These are phyloP conservation scores for Metopolophium dirhodum DNA, from an alignment of 1,140 invertebrate species.

Conservation along the genomic window DNA sequence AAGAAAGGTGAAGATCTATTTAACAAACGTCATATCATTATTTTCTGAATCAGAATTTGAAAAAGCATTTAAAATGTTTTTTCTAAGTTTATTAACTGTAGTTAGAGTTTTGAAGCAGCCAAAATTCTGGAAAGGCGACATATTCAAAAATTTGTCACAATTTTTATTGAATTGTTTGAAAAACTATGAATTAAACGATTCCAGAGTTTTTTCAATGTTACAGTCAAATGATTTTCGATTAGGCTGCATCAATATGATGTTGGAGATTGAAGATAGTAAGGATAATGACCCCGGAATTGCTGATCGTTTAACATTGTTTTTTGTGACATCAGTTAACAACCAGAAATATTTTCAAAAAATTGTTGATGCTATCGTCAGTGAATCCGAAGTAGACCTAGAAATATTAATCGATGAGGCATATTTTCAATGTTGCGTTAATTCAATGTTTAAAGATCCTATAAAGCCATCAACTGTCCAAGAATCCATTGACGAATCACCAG, in stretches of 20 bases:
- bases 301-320: conserved; percentile 30
- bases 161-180: conserved; percentile 20
- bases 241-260: conserved; percentile 13
- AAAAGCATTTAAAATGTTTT: conserved; percentile 37
- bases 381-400: neutral
- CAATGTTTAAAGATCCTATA: conserved; percentile 14
- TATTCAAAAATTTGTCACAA: conserved; percentile 16
- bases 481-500: neutral
- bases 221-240: neutral
- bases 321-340: neutral
- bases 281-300: neutral
- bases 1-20: neutral
- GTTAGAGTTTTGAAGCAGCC: conserved; percentile 18
- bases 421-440: neutral
- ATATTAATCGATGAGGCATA: neutral
- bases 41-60: neutral
- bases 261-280: conserved; percentile 13
- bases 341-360: neutral
- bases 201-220: conserved; percentile 5
- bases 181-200: neutral
- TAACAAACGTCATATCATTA: neutral
- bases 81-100: conserved; percentile 33
- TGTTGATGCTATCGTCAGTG: neutral
- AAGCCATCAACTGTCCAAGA: neutral
- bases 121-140: conserved; percentile 37